Conservation (phyloP, 1,140 invertebrate species). For the Drosophila sechellia region DNA sequence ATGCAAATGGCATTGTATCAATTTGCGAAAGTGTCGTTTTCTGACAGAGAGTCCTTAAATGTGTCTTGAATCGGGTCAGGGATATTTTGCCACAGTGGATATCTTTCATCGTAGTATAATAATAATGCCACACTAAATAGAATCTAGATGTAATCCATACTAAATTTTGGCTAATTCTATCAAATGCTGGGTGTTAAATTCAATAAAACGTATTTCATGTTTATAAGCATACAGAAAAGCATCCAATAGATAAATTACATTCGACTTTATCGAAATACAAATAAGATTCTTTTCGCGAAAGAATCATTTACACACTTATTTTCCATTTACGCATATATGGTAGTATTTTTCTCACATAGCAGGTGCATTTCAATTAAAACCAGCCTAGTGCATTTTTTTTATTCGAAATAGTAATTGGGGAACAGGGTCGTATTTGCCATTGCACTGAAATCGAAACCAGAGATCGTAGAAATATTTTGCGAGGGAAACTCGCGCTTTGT, state of each 20-base stretch:
- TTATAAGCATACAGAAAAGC: no score
- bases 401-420: not conserved
- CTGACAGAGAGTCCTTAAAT: slow-evolving; percentile 2
- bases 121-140: no score
- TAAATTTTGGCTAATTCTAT: no score
- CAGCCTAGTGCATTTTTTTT: not conserved
- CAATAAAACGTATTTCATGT: no score
- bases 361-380: not conserved
- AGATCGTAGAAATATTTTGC: slow-evolving; percentile 3
- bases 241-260: no score
- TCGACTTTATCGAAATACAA: no score
- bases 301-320: no score
- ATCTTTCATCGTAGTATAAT: not conserved
- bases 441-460: slow-evolving; percentile 28
- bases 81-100: not conserved
- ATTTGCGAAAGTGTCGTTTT: slow-evolving; percentile 32
- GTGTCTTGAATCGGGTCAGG: not conserved
- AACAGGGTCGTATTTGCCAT: not conserved
- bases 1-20: slow-evolving; percentile 62
- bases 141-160: no score
- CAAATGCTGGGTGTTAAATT: no score
- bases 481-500: slow-evolving; percentile 4
- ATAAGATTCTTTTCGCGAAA: no score
- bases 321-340: no score
- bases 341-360: no score